Conservation (phyloP, 2,888 invertebrate species). For the Automeris io region DNA sequence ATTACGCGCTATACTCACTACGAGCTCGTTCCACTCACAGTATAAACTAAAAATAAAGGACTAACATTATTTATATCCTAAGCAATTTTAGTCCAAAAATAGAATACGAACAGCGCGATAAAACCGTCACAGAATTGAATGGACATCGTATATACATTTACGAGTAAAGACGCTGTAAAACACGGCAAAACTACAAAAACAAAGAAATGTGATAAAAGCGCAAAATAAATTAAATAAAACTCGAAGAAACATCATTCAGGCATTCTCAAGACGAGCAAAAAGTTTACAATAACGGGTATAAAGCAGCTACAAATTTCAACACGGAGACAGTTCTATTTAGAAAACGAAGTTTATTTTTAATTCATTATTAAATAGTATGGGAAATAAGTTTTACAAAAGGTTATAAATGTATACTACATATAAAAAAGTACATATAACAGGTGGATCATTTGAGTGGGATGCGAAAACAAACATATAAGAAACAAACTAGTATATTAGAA, state of each 20-base stretch:
- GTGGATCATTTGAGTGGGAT: no score
- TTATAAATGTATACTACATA: no score
- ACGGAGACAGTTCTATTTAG: no score
- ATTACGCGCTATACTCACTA: no score
- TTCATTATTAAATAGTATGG: no score
- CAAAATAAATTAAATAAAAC: constrained; percentile 54
- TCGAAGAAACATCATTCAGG: constrained; percentile 58
- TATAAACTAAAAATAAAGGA: neutral
- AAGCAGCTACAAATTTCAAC: no score
- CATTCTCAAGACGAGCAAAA: constrained; percentile 43
- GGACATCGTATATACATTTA: constrained; percentile 18
- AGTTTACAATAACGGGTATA: no score
- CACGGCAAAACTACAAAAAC: constrained; percentile 38
- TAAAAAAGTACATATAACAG: no score
- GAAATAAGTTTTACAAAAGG: no score
- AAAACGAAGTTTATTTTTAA: no score
- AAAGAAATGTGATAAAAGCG: constrained; percentile 40
- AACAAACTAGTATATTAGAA: no score
- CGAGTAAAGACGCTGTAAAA: constrained; percentile 31
- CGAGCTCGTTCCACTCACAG: neutral
- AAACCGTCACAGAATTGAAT: constrained; percentile 7
- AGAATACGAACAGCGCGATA: neutral
- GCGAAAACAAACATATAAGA: no score
- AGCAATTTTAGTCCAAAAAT: neutral
- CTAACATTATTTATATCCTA: neutral